Base-by-base conservation (phyloP, 2,113 vertebrate species). In the Candoia aspera region DNA sequence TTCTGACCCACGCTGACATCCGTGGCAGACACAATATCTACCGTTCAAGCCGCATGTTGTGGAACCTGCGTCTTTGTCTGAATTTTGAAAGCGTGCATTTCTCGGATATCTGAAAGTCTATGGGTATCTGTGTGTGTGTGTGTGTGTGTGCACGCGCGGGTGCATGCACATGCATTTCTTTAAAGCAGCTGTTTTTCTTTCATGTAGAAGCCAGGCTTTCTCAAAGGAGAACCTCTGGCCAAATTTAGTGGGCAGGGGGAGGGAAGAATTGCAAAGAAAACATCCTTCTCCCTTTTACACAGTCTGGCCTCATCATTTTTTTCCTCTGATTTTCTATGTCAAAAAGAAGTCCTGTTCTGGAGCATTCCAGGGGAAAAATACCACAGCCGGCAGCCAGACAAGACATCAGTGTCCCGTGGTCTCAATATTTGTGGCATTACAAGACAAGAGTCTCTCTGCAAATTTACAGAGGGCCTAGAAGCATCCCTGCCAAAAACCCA, bases 1-100 rank as follows among this genome's bases (percentile, higher is more conserved):
- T 83, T 91, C 92, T 94, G 21, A 93, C 91, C 93, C 91, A 54
- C 60, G 57, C 88, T 42, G 90, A 92, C 91, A 87, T 55, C 84
- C 8, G 3, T 3, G 17, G 6, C 42, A n/a, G 58, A 64, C 19
- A 26, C 8, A 49, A 42, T 57, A 29, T n/a, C n/a, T 37, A 23
- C 46, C 5, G 23, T 90, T 57, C n/a, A 11, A 42, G 54, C 29
- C 55, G 10, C 29, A 23, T 11, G 19, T 8, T 4, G 86, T 29
- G n/a, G n/a, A 13, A 33, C 17, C 33, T 37, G 8, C 10, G 26
- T 6, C 49, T 55, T n/a, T 53, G 84, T n/a, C 84, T n/a, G 53
- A 55, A 79, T 79, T 79, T 42, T 37, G 73, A 79, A 42, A 79
- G 73, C 42, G 73, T 42, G 33, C 33, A 79, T 79, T 79, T 21